Conservation (phyloP, 2,797 vertebrate genomes). For the Channa striata region DNA sequence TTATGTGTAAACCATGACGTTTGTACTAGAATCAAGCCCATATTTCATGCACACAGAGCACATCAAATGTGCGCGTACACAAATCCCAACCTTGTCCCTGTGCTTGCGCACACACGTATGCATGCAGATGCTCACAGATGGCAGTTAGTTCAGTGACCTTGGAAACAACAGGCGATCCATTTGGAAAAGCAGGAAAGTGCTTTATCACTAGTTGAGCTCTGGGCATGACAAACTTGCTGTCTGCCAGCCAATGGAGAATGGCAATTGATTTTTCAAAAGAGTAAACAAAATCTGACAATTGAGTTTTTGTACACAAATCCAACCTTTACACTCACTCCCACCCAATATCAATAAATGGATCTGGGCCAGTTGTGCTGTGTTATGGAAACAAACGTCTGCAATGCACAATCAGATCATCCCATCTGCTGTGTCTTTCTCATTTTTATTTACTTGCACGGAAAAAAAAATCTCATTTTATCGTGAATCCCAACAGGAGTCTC, state of each 20-base stretch:
- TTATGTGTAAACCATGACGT: slow-evolving; percentile 3
- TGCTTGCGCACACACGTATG: slow-evolving; percentile 17
- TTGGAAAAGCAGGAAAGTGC: slow-evolving; percentile 67
- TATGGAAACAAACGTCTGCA: neutral
- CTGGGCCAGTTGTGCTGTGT: slow-evolving; percentile 14
- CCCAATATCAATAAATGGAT: slow-evolving; percentile 50
- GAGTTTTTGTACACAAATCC: slow-evolving; percentile 50
- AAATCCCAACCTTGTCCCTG: neutral
- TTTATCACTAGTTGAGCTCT: slow-evolving; percentile 64
- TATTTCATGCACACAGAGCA: slow-evolving; percentile 5
- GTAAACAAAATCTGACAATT: slow-evolving; percentile 64
- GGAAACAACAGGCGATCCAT: slow-evolving; percentile 65
- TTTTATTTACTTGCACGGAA: neutral
- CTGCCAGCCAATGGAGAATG: slow-evolving; percentile 56
- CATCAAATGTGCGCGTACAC: slow-evolving; percentile 17
- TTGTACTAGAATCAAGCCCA: neutral
- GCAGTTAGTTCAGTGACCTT: slow-evolving; percentile 69
- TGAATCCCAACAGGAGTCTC: neutral
- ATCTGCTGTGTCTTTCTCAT: neutral
- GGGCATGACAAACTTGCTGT: slow-evolving; percentile 58
- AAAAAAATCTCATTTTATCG: neutral
- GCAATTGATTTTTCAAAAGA: slow-evolving; percentile 75
- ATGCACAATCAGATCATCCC: neutral
- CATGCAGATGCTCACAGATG: slow-evolving; percentile 50
- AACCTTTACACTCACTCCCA: slow-evolving; percentile 22